A percentile compares a stretch with the other conserved stretches of the same genome.
These are phyloP conservation scores for Syrphus vitripennis DNA, from an alignment of 2,888 invertebrate species.

Conservation along the genomic window DNA sequence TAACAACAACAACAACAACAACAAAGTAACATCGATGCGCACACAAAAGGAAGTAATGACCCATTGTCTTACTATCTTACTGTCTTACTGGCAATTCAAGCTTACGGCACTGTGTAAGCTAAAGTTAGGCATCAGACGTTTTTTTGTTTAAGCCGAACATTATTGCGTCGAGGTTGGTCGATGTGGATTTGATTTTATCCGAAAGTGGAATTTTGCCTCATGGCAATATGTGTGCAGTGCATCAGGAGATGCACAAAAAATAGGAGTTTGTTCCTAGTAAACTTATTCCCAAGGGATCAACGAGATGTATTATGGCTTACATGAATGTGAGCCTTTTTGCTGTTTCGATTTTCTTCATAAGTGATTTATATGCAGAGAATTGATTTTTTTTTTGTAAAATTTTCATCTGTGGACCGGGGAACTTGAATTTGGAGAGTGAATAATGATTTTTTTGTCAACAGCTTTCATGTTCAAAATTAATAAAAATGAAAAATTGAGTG, in stretches of 20 bases:
- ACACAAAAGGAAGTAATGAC: slow-evolving; percentile 66
- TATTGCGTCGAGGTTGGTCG: slow-evolving; percentile 23
- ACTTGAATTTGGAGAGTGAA: background rate
- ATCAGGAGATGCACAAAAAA: background rate
- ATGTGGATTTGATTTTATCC: slow-evolving; percentile 65
- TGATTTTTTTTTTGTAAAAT: background rate
- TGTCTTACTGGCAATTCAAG: slow-evolving; percentile 36
- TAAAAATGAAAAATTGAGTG: too few relatives aligned
- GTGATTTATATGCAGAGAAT: background rate
- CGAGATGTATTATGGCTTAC: background rate
- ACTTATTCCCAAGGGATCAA: background rate
- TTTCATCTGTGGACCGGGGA: background rate
- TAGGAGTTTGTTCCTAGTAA: background rate
- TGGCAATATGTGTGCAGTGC: slow-evolving; percentile 8
- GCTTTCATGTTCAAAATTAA: too few relatives aligned
- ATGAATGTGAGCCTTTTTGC: background rate
- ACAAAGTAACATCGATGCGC: background rate
- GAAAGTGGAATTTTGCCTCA: slow-evolving; percentile 66
- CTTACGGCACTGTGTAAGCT: slow-evolving; percentile 17
- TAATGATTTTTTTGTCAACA: too few relatives aligned
- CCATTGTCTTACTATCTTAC: slow-evolving; percentile 67
- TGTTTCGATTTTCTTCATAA: background rate
- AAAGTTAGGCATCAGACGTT: slow-evolving; percentile 4
- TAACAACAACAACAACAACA: background rate
- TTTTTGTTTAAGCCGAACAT: background rate